Conservation (phyloP, 2,888 invertebrate genomes). For the Cataglyphis cursor region DNA sequence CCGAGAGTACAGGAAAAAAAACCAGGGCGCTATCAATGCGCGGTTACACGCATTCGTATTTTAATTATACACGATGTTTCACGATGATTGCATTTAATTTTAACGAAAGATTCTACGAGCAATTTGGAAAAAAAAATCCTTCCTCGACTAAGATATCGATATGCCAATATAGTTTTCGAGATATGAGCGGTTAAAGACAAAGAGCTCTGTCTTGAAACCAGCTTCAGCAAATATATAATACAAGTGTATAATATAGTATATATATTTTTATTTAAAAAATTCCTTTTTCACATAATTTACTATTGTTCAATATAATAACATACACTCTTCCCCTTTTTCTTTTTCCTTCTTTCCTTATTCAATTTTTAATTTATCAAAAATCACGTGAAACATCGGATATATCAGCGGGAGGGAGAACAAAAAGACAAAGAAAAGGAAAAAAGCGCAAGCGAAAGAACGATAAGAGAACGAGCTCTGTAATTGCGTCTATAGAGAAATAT, state of each 20-base stretch:
- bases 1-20: not conserved
- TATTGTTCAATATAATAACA: slow-evolving; percentile 14
- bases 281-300: slow-evolving; percentile 12
- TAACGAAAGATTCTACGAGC: slow-evolving; percentile 6
- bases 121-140: not conserved
- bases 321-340: not conserved
- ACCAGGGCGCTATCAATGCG: not conserved
- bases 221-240: slow-evolving; percentile 6
- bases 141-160: not conserved
- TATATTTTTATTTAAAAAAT: slow-evolving; percentile 21
- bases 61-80: slow-evolving; percentile 20
- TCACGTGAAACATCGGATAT: slow-evolving; percentile 25
- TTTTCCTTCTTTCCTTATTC: not conserved
- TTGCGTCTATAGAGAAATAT: slow-evolving; percentile 2
- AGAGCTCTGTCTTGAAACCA: not conserved
- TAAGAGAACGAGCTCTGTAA: slow-evolving; percentile 24
- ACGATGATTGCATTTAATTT: slow-evolving; percentile 11
- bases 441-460: not conserved
- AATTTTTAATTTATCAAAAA: slow-evolving; percentile 8
- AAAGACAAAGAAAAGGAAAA: not conserved
- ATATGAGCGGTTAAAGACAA: not conserved
- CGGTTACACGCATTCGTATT: not conserved
- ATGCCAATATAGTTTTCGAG: not conserved
- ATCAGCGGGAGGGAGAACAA: not conserved
- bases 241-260: slow-evolving; percentile 3